A percentile compares a stretch with the other conserved stretches of the same genome.
Conservation (phyloP, 2,797 vertebrate species). For the Crax fasciolata region DNA sequence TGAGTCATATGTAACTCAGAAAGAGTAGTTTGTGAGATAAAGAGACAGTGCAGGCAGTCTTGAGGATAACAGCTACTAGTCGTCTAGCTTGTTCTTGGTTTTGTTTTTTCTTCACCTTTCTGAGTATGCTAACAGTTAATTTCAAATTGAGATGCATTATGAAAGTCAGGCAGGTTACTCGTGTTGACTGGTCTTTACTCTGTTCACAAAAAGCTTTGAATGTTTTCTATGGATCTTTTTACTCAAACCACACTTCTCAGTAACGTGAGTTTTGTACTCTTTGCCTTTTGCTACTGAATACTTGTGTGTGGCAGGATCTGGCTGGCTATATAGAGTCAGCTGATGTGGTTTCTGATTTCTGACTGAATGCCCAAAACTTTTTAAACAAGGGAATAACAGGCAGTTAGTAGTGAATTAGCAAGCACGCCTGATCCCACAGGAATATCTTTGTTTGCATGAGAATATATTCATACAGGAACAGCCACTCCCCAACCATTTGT, state of each 20-base stretch:
- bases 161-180: not conserved
- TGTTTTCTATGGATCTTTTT: not conserved
- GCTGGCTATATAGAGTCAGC: not conserved
- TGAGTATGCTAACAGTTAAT: not conserved
- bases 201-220: not conserved
- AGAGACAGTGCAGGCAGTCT: not conserved
- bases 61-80: not conserved
- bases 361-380: slow-evolving; percentile 5
- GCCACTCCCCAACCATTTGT: slow-evolving; percentile 57
- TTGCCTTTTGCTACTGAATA: not conserved
- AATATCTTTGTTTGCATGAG: slow-evolving; percentile 42
- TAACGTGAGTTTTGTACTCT: not conserved
- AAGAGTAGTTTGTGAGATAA: not conserved
- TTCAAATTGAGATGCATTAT: not conserved
- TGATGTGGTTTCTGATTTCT: not conserved
- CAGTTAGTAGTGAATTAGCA: not conserved
- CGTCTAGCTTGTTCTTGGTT: not conserved
- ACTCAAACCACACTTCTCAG: not conserved
- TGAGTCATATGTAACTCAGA: not conserved
- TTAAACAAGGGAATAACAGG: not conserved
- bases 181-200: not conserved
- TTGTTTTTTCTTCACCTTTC: not conserved
- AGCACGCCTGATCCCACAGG: slow-evolving; percentile 1
- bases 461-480: slow-evolving; percentile 28
- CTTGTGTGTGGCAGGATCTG: not conserved